A percentile compares a stretch with the other conserved stretches of the same genome.
Conservation (phyloP, 2,888 invertebrate genomes). For the Dorcus hopei region DNA sequence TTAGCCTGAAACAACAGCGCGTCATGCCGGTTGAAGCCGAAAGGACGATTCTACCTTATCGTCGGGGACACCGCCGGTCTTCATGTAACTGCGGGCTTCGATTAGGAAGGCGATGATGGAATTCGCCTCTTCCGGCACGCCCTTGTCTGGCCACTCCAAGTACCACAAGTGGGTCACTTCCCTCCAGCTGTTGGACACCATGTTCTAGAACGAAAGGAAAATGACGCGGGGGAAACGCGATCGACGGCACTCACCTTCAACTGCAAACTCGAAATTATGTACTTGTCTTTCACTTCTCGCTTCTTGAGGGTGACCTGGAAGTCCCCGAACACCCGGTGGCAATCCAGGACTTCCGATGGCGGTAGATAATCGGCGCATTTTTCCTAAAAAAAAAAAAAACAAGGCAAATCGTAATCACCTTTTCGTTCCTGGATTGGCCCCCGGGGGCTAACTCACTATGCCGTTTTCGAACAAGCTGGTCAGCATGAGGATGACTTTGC, state of each 20-base stretch:
- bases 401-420: neutral
- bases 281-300: conserved; percentile 86
- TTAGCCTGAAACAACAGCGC: conserved; percentile 26
- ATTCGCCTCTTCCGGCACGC: conserved; percentile 79
- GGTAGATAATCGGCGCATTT: conserved; percentile 90
- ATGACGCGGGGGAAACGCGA: neutral
- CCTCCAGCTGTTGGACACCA: conserved; percentile 77
- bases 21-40: no score
- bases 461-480: conserved; percentile 88
- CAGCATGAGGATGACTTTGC: conserved; percentile 83
- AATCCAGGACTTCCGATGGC: conserved; percentile 87
- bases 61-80: conserved; percentile 20
- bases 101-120: conserved; percentile 83
- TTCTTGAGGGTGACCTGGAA: conserved; percentile 84
- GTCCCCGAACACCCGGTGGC: conserved; percentile 82
- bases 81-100: conserved; percentile 68
- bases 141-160: conserved; percentile 84
- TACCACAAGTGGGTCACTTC: conserved; percentile 93
- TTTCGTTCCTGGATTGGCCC: neutral
- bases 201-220: conserved; percentile 54
- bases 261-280: conserved; percentile 81
- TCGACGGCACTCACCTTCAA: conserved; percentile 58
- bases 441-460: conserved; percentile 56
- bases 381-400: conserved; percentile 59
- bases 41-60: conserved; percentile 4